Conservation (phyloP, 2,888 invertebrate genomes). For the Falcaria lacertinaria region DNA sequence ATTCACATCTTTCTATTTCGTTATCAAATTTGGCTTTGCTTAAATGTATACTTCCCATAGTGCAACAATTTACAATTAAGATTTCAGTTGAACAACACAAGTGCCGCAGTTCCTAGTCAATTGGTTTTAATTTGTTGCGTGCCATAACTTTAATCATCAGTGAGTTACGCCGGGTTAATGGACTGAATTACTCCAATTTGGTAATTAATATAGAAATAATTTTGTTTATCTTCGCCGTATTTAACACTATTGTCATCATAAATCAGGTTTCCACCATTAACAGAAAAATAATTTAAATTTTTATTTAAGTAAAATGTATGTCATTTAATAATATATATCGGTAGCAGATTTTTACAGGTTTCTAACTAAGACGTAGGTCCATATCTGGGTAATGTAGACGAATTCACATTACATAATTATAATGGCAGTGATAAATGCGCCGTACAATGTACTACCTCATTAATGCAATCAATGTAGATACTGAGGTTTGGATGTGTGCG, state of each 20-base stretch:
- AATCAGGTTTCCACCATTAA: too few species aligned
- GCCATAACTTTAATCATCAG: constrained; percentile 15
- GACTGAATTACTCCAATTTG: constrained; percentile 9
- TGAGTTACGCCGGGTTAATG: constrained; percentile 13
- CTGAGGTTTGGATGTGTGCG: constrained; percentile 21
- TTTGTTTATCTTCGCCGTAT: too few species aligned
- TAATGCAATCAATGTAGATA: constrained; percentile 13
- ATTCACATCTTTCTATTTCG: too few species aligned
- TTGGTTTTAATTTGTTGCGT: constrained; percentile 30
- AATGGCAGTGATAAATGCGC: constrained; percentile 17
- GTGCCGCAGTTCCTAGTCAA: constrained; percentile 23
- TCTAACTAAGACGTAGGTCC: constrained; percentile 13
- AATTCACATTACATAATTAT: constrained; percentile 25
- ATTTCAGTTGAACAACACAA: constrained; percentile 16
- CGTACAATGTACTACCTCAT: neutral
- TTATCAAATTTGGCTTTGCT: neutral
- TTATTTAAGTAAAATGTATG: too few species aligned
- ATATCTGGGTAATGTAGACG: constrained; percentile 25
- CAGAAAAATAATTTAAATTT: too few species aligned
- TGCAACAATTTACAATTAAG: constrained; percentile 30
- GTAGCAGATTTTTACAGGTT: constrained; percentile 1
- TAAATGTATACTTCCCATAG: constrained; percentile 15
- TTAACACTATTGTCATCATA: constrained; percentile 12
- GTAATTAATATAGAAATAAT: too few species aligned
- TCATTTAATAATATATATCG: too few species aligned